Evolutionary conservation across 2,113 vertebrate genomes (phyloP).

Genomic region (Tupaia chinensis): DNA sequence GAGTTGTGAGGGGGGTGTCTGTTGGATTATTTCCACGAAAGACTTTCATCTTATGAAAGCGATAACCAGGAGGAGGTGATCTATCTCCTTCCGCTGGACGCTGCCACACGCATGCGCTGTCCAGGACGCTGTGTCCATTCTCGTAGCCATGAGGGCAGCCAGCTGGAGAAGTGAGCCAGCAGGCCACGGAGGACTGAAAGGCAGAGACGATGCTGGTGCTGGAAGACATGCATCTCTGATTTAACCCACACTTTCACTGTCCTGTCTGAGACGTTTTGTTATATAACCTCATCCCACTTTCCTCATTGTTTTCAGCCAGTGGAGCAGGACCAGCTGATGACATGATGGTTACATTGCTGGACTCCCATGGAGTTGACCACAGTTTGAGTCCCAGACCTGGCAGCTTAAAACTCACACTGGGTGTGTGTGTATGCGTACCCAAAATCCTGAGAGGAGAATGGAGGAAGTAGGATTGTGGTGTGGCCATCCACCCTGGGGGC

Average conservation of each 20-base stretch:
- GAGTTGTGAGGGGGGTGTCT: not conserved
- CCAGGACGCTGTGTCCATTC: not conserved
- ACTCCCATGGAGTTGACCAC: too few species aligned
- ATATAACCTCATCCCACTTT: not conserved
- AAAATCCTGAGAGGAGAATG: too few species aligned
- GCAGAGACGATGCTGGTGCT: not conserved
- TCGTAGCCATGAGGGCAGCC: not conserved
- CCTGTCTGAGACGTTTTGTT: not conserved
- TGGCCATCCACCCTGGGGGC: too few species aligned
- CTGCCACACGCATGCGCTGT: rapidly evolving
- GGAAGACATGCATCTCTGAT: not conserved
- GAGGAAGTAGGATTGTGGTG: too few species aligned
- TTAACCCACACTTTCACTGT: too few species aligned
- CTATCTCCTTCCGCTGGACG: not conserved
- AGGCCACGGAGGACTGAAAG: not conserved
- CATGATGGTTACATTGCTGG: too few species aligned
- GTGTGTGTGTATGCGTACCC: too few species aligned
- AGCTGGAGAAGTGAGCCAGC: not conserved
- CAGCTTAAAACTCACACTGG: too few species aligned
- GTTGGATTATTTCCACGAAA: not conserved
- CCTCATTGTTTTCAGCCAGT: not conserved
- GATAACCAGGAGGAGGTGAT: not conserved
- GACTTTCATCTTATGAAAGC: not conserved
- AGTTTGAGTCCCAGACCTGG: too few species aligned
- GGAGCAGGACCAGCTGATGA: too few species aligned